Base-by-base conservation (phyloP, 1,140 invertebrate genomes). In the Atta texana region DNA sequence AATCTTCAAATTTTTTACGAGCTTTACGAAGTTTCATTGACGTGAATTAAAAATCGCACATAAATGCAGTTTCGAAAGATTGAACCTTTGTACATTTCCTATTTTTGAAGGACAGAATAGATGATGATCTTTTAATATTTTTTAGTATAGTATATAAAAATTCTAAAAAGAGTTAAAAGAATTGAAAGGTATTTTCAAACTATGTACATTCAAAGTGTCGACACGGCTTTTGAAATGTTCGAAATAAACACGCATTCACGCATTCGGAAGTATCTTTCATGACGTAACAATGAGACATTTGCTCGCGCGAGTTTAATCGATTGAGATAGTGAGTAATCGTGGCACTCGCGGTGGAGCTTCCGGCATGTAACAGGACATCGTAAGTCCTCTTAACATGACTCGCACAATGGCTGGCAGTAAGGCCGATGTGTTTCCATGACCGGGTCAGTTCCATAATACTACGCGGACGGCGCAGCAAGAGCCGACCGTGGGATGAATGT, bases 401-500 rank as follows among this genome's bases (percentile, higher is more conserved):
- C 85, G 61, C 59, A 87, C 75, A 51, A 89, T 87, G 74, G 51
- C 80, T 34, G n/a, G 64, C 12, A 34, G 82, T 86, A 72, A 78
- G 61, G 59, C 44, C 86, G 57, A 59, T 75, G 85, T 69, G 74
- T 91, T 90, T 89, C 84, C 85, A 84, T 72, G 89, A 87, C 88
- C 77, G 86, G 85, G 78, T 77, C 87, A 64, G 76, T 75, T 64
- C 59, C 34, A 71, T 84, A 84, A 84, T 66, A 63, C 77, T 59
- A 61, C 72, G 57, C 55, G 85, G 18, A 18, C 39, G 51, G 77
- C 68, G 53, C 55, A 4, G 77, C 51, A 24, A 61, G 55, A 53
- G 44, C 69, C 55, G 80, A 76, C 75, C 63, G 87, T 87, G 84
- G 87, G 88, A 93, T 92, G 91, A 94, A 91, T 92, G 91, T 92